A percentile compares a stretch with the other conserved stretches of the same genome.
phyloP scores from a whole-genome alignment of 2,797 vertebrate species.

The Carduelis carduelis region DNA sequence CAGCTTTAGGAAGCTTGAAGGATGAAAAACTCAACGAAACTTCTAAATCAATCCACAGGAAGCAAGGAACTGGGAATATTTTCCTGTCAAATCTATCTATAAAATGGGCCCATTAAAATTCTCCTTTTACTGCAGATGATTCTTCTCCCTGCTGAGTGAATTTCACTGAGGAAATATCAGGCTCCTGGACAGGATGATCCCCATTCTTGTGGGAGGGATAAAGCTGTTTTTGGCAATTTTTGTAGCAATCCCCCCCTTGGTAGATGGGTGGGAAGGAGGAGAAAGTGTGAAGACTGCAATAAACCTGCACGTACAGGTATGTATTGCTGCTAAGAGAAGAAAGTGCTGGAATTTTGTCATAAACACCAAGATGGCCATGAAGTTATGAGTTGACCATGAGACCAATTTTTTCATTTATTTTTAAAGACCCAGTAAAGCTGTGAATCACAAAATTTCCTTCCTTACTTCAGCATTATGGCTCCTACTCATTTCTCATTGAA shows the following conservation, averaged over 20 bases:
- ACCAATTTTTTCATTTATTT: neutral
- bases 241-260: neutral
- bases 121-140: neutral
- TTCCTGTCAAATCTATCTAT: conserved; percentile 6
- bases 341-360: neutral
- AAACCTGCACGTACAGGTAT: neutral
- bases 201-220: neutral
- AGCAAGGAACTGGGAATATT: neutral
- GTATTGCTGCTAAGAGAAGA: neutral
- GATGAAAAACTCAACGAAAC: conserved; percentile 1
- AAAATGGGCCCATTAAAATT: neutral
- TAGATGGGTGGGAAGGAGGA: neutral
- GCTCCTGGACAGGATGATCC: neutral
- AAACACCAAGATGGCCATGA: neutral
- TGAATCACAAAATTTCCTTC: neutral
- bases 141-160: neutral
- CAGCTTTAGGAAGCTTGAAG: conserved; percentile 21
- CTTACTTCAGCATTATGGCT: fast-evolving
- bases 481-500: neutral
- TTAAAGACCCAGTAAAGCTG: neutral
- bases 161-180: neutral
- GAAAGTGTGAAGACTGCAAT: neutral
- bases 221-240: neutral
- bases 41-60: neutral
- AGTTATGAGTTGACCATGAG: neutral